Percentiles rank a stretch among this genome's conserved stretches.
Evolutionary conservation across 2,113 vertebrate species (phyloP).

Genomic region (Rattus norvegicus): GRCr8 NC_086029.1:72255501-72256000

Average conservation of each 20-base stretch:
- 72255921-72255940: background rate
- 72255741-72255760: conserved; percentile 41
- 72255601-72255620: background rate
- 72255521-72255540: conserved; percentile 50
- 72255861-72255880: conserved; percentile 2
- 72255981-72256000: conserved; percentile 37
- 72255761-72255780: background rate
- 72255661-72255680: background rate
- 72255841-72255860: background rate
- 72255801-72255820: background rate
- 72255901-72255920: conserved; percentile 17
- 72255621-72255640: background rate
- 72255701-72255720: conserved; percentile 10
- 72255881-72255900: conserved; percentile 13
- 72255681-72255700: background rate
- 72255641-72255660: conserved; percentile 37
- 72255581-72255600: background rate
- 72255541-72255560: background rate
- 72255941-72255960: conserved; percentile 60
- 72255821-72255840: conserved; percentile 21
- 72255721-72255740: conserved; percentile 1
- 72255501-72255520: background rate
- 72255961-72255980: conserved; percentile 18
- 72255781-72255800: conserved; percentile 24
- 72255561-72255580: background rate